phyloP scores from a whole-genome alignment of 2,797 vertebrate genomes.

The Scomberomorus guttatus region DNA sequence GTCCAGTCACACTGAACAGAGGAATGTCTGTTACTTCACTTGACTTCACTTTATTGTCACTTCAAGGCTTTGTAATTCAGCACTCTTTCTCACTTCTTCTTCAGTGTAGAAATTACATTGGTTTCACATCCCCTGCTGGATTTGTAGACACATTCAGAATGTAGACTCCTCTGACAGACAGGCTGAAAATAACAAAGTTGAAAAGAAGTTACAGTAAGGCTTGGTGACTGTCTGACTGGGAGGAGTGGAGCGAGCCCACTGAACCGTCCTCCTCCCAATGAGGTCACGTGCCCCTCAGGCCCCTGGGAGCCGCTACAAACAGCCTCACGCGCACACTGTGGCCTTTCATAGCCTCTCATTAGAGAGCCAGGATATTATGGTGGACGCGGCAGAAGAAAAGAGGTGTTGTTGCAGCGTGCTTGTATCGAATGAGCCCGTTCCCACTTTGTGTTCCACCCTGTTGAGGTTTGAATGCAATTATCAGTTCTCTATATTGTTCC shows the following conservation, averaged over 20 bases:
- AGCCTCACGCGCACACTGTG: constrained; percentile 61
- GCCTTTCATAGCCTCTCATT: constrained; percentile 72
- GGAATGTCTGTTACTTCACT: constrained; percentile 12
- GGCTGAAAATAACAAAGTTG: constrained; percentile 44
- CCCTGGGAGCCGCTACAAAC: constrained; percentile 52
- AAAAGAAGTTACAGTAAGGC: constrained; percentile 49
- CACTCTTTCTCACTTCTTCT: not conserved
- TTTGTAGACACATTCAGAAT: constrained; percentile 16
- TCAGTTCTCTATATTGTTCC: constrained; percentile 18
- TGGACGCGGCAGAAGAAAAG: constrained; percentile 60
- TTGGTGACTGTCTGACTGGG: constrained; percentile 48
- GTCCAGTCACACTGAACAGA: constrained; percentile 20
- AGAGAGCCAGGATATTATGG: constrained; percentile 56
- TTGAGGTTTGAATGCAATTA: constrained; percentile 30
- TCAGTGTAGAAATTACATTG: constrained; percentile 9
- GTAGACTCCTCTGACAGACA: not conserved
- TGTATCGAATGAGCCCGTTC: constrained; percentile 13
- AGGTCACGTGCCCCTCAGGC: constrained; percentile 51
- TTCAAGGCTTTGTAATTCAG: constrained; percentile 17
- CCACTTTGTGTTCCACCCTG: constrained; percentile 14
- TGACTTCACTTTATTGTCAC: constrained; percentile 20
- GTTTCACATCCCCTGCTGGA: constrained; percentile 45
- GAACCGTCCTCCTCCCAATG: constrained; percentile 45
- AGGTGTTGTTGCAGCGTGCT: constrained; percentile 56
- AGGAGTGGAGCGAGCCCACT: constrained; percentile 41